phyloP scores from a whole-genome alignment of 2,888 invertebrate species.

The Drosophila paucipuncta region DNA sequence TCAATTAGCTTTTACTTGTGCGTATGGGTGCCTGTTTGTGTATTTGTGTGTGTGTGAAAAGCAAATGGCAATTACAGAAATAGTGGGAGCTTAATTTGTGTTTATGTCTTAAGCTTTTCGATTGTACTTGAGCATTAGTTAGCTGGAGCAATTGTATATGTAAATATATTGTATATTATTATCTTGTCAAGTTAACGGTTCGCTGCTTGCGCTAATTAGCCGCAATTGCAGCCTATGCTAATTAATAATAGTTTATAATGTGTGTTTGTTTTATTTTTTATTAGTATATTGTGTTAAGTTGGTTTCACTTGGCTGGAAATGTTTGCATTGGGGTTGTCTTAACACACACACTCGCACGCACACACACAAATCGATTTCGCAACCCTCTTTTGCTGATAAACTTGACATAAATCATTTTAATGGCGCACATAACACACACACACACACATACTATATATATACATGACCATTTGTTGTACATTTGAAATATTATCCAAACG shows the following conservation, averaged over 20 bases:
- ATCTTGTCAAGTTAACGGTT: conserved; percentile 22
- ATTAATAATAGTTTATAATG: conserved; percentile 19
- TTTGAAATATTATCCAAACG: conserved; percentile 72
- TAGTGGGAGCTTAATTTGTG: conserved; percentile 19
- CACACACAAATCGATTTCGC: conserved; percentile 41
- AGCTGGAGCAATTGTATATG: conserved; percentile 7
- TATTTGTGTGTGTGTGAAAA: conserved; percentile 8
- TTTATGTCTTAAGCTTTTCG: conserved; percentile 21
- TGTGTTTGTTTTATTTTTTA: conserved; percentile 9
- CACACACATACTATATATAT: not conserved
- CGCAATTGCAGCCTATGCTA: conserved; percentile 10
- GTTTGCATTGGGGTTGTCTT: conserved; percentile 11
- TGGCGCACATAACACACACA: conserved; percentile 30
- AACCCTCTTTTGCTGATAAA: conserved; percentile 55
- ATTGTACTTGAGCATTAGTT: conserved; percentile 31
- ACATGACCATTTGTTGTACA: conserved; percentile 41
- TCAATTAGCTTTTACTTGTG: conserved; percentile 45
- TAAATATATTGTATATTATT: conserved; percentile 5
- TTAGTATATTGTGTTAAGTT: not conserved
- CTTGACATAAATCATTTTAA: conserved; percentile 78
- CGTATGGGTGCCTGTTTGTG: not conserved
- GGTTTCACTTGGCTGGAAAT: not conserved
- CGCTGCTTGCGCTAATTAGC: conserved; percentile 42
- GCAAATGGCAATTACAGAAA: conserved; percentile 15
- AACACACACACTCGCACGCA: conserved; percentile 6